These are phyloP conservation scores for Gorsachius goisagi DNA, from an alignment of 2,113 vertebrate genomes.

Conservation along the genomic window DNA sequence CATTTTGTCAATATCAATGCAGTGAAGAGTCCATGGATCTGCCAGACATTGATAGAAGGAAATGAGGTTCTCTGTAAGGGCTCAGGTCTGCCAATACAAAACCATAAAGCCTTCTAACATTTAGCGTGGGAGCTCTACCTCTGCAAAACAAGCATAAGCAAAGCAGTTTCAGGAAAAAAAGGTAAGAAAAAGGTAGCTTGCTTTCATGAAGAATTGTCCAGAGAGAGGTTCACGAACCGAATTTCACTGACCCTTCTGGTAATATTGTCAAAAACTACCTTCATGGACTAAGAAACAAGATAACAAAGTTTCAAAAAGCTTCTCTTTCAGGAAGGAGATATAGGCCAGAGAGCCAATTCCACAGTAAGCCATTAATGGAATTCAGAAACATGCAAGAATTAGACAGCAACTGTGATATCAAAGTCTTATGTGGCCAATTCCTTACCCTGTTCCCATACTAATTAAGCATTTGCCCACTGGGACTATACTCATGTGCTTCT, in stretches of 20 bases:
- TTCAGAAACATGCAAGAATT: not conserved
- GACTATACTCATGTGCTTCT: not conserved
- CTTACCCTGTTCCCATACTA: not conserved
- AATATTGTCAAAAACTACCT: not conserved
- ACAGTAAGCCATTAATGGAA: not conserved
- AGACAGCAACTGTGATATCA: not conserved
- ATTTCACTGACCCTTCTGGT: not conserved
- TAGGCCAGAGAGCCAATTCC: not conserved
- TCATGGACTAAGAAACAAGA: not conserved
- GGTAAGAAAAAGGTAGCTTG: not conserved
- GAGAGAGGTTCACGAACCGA: not conserved
- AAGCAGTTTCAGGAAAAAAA: not conserved
- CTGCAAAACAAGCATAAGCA: not conserved
- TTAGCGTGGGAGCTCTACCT: rapidly evolving
- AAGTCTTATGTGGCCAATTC: not conserved
- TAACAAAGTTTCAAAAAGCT: not conserved
- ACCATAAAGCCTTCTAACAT: not conserved
- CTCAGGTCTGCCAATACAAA: not conserved
- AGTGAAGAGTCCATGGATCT: not conserved
- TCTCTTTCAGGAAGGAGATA: not conserved
- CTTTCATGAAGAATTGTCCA: not conserved
- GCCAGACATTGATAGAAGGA: not conserved
- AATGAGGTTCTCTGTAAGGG: not conserved
- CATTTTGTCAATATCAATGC: not conserved
- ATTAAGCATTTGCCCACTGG: not conserved